Evolutionary conservation across 2,888 invertebrate species (phyloP).

Genomic region (Drosophila vallismaia): DNA sequence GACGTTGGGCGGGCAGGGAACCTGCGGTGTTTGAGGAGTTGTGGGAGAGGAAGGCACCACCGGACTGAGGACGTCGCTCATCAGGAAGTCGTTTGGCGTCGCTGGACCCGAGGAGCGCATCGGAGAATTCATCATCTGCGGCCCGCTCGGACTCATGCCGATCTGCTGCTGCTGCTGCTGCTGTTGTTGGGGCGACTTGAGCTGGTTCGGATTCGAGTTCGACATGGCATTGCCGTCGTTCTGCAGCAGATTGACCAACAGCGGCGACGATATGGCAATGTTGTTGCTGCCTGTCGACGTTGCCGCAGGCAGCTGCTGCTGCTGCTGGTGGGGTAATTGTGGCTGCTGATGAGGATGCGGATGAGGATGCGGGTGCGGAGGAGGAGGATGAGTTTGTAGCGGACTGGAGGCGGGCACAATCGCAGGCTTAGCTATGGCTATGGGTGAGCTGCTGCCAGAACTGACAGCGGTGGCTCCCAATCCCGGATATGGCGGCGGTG

Average conservation of each 20-base stretch:
- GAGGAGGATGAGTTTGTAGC: slow-evolving; percentile 17
- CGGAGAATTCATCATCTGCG: slow-evolving; percentile 63
- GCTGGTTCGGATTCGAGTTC: slow-evolving; percentile 65
- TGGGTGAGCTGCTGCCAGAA: slow-evolving; percentile 50
- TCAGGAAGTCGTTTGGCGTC: slow-evolving; percentile 68
- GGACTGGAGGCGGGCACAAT: slow-evolving; percentile 34
- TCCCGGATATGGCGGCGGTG: slow-evolving; percentile 83
- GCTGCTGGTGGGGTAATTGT: slow-evolving; percentile 3
- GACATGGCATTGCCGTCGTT: slow-evolving; percentile 87
- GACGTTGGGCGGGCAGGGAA: slow-evolving; percentile 43
- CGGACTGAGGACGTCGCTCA: slow-evolving; percentile 63
- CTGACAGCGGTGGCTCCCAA: slow-evolving; percentile 58
- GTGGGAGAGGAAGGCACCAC: slow-evolving; percentile 79
- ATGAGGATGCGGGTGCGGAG: slow-evolving; percentile 6
- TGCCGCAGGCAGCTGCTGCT: slow-evolving; percentile 49
- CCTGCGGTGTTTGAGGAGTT: slow-evolving; percentile 29
- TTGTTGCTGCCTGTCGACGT: slow-evolving; percentile 81
- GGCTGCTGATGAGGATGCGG: slow-evolving; percentile 27
- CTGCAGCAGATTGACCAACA: slow-evolving; percentile 95
- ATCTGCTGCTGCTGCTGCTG: slow-evolving; percentile 62
- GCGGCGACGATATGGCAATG: slow-evolving; percentile 93
- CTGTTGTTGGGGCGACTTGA: slow-evolving; percentile 74
- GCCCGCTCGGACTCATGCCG: slow-evolving; percentile 63
- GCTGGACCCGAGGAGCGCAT: slow-evolving; percentile 73
- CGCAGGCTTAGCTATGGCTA: slow-evolving; percentile 43